Conservation (phyloP, 1,140 invertebrate species). For the Lepidostoma basale region DNA sequence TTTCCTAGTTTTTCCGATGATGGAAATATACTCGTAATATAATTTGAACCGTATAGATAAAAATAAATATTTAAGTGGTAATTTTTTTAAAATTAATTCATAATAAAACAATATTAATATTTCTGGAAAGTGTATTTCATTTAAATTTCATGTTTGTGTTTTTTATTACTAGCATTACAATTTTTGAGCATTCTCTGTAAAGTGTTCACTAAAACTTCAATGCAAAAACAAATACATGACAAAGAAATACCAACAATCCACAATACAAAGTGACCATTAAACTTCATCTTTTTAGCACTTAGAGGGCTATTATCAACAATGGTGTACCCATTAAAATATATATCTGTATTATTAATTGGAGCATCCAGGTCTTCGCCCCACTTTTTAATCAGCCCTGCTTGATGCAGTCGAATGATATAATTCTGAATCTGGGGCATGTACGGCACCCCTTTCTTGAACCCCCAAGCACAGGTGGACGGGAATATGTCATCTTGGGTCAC, state of each 20-base stretch:
- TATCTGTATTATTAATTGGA: neutral
- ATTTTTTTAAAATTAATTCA: too few relatives aligned
- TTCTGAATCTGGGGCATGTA: neutral
- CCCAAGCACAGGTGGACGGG: neutral
- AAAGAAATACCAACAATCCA: neutral
- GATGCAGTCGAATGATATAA: neutral
- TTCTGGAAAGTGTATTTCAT: too few relatives aligned
- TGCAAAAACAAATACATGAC: neutral
- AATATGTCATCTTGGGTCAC: neutral
- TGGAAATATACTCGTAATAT: too few relatives aligned
- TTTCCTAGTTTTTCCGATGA: too few relatives aligned
- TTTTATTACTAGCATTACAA: too few relatives aligned
- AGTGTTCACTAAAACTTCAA: too few relatives aligned
- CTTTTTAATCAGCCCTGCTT: neutral
- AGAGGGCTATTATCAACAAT: neutral
- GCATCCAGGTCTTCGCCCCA: neutral
- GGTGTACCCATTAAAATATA: neutral
- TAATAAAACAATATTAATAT: too few relatives aligned
- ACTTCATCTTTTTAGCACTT: neutral
- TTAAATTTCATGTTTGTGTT: too few relatives aligned
- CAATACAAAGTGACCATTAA: slow-evolving; percentile 3
- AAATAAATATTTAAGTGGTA: too few relatives aligned
- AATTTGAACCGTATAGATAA: too few relatives aligned
- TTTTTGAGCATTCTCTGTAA: too few relatives aligned
- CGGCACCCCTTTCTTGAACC: neutral